These are phyloP conservation scores for Percopsis transmontana DNA, from an alignment of 2,113 vertebrate species.

Conservation along the genomic window DNA sequence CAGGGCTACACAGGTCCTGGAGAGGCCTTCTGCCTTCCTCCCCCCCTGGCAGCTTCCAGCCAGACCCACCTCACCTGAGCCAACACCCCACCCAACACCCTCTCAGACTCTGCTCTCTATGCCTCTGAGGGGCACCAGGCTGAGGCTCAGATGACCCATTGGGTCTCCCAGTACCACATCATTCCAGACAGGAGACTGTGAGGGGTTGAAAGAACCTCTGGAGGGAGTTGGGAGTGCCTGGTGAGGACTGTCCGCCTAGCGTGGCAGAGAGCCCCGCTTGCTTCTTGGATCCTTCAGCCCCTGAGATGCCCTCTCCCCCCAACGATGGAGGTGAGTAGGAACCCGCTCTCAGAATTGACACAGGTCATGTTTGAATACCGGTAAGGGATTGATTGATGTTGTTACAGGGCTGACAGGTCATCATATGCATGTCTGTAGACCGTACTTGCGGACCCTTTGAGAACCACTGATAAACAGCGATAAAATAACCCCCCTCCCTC, in stretches of 20 bases:
- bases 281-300: constrained; percentile 51
- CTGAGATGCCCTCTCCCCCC: constrained; percentile 94
- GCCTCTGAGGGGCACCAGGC: constrained; percentile 47
- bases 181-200: constrained; percentile 56
- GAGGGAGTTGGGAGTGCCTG: constrained; percentile 56
- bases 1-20: constrained; percentile 45
- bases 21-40: constrained; percentile 42
- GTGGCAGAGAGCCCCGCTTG: constrained; percentile 65
- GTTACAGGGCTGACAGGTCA: background rate
- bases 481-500: too few relatives aligned
- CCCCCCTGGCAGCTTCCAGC: constrained; percentile 20
- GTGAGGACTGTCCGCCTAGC: constrained; percentile 61
- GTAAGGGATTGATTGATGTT: background rate
- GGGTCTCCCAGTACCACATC: constrained; percentile 48
- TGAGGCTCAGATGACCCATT: constrained; percentile 69
- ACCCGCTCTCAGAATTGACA: constrained; percentile 1
- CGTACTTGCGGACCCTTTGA: too few relatives aligned
- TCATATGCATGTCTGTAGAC: background rate
- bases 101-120: constrained; percentile 38
- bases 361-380: too few relatives aligned
- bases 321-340: constrained; percentile 88
- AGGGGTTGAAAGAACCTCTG: too few relatives aligned
- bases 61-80: constrained; percentile 10
- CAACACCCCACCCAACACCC: constrained; percentile 20
- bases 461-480: too few relatives aligned